Conservation (phyloP, 2,113 vertebrate species). For the Coracopsis vasa region DNA sequence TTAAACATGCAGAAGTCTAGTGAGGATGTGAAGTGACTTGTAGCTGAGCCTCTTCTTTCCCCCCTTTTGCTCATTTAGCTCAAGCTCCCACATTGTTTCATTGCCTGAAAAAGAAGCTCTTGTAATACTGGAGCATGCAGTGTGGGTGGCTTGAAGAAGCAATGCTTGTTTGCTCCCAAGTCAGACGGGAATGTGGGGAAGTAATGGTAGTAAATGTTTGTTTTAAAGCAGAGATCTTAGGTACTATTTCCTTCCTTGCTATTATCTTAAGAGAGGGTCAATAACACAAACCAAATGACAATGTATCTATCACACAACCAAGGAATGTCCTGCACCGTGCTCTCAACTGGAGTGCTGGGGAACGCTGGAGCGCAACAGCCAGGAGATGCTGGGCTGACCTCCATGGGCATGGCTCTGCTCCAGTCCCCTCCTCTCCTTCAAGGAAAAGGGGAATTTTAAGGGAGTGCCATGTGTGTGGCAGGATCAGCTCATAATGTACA, state of each 20-base stretch:
- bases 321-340: fast-evolving
- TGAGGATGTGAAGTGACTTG: background rate
- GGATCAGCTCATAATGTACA: background rate
- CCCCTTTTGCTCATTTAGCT: background rate
- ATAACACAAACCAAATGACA: background rate
- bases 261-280: background rate
- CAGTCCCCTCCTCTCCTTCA: background rate
- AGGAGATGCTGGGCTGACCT: background rate
- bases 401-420: background rate
- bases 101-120: background rate
- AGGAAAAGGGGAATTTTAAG: background rate
- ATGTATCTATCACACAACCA: background rate
- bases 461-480: fast-evolving
- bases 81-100: background rate
- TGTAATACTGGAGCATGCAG: background rate
- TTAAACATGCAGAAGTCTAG: background rate
- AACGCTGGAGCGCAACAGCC: fast-evolving
- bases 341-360: fast-evolving
- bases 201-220: background rate
- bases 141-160: background rate
- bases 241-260: background rate
- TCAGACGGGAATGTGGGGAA: background rate
- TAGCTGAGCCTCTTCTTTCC: background rate
- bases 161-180: background rate
- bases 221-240: background rate